phyloP scores from a whole-genome alignment of 2,113 vertebrate species.

The Eulemur macaco region DNA sequence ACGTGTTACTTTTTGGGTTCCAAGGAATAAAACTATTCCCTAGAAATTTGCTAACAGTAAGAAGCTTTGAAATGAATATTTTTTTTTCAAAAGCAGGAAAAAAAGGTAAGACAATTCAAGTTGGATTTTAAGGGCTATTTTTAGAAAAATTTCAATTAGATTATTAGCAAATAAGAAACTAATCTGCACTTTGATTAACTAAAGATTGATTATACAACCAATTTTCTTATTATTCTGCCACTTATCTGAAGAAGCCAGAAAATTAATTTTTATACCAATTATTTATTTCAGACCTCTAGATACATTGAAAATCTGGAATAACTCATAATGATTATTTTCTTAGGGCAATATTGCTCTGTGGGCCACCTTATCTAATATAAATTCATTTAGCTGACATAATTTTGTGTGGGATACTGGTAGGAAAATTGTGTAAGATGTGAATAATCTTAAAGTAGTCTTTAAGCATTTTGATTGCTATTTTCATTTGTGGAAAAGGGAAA shows the following conservation, averaged over 20 bases:
- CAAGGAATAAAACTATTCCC: not conserved
- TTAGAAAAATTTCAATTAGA: slow-evolving; percentile 39
- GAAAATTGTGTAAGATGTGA: not conserved
- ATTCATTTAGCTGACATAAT: not conserved
- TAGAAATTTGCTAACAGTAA: slow-evolving; percentile 15
- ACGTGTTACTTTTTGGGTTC: not conserved
- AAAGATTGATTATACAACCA: not conserved
- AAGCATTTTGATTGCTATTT: slow-evolving; percentile 33
- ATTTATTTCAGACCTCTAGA: slow-evolving; percentile 14
- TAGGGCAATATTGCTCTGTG: not conserved
- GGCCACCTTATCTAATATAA: not conserved
- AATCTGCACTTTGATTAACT: slow-evolving; percentile 34
- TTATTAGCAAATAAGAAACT: slow-evolving; percentile 39
- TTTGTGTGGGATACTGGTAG: not conserved
- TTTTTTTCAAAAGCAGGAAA: slow-evolving; percentile 39
- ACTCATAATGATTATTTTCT: not conserved
- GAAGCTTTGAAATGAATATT: not conserved
- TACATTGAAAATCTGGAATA: not conserved
- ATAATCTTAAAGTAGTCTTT: not conserved
- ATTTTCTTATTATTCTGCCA: not conserved
- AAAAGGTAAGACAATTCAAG: slow-evolving; percentile 19
- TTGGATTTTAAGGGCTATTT: slow-evolving; percentile 2
- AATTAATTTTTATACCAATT: not conserved
- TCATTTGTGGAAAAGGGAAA: not conserved
- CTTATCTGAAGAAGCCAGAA: not conserved